Conservation (phyloP, 2,797 vertebrate species). For the Danio albolineatus region DNA sequence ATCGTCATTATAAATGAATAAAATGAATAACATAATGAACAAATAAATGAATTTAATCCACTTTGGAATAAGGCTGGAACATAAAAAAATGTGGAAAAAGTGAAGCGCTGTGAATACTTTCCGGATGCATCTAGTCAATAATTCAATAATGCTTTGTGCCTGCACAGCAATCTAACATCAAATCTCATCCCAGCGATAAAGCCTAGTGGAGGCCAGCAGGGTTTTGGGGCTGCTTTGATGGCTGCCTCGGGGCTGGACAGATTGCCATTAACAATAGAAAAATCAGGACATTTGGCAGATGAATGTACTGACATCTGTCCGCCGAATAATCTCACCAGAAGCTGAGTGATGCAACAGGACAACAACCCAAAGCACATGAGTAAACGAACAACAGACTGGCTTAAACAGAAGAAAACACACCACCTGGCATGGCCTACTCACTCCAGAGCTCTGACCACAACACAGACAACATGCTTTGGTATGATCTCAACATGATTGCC, state of each 20-base stretch:
- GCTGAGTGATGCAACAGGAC: neutral
- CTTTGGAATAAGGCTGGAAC: too few relatives aligned
- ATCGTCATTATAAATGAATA: too few relatives aligned
- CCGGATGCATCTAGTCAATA: neutral
- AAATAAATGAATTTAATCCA: too few relatives aligned
- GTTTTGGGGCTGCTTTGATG: neutral
- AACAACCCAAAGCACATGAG: slow-evolving; percentile 2
- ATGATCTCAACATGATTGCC: neutral
- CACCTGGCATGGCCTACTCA: neutral
- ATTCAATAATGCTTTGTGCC: neutral
- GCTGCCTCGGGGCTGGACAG: neutral
- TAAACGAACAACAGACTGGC: slow-evolving; percentile 5
- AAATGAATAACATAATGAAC: too few relatives aligned
- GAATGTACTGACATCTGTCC: neutral
- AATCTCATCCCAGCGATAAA: neutral
- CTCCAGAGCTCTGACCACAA: neutral
- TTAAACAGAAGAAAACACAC: neutral
- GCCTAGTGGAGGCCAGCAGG: neutral
- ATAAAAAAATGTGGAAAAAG: too few relatives aligned
- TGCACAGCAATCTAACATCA: neutral
- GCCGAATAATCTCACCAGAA: neutral
- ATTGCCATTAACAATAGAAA: neutral
- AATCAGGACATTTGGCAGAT: neutral
- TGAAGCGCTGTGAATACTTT: too few relatives aligned
- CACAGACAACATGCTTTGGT: neutral